phyloP scores from a whole-genome alignment of 2,113 vertebrate genomes.

The Natator depressus region DNA sequence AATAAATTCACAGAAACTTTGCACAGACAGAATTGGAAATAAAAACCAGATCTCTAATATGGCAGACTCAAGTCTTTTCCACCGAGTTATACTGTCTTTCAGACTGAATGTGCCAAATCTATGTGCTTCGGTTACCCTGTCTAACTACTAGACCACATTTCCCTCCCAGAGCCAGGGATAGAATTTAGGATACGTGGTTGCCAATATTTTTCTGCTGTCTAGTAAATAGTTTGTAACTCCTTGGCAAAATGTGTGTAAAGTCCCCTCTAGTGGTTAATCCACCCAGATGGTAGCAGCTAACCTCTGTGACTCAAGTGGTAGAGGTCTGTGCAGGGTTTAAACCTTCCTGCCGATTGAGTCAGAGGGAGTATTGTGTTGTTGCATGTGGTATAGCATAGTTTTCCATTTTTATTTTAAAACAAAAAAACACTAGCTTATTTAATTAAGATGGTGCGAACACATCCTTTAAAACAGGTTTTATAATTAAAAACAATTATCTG shows the following conservation, averaged over 20 bases:
- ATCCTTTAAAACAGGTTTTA: constrained; percentile 16
- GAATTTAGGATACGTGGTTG: not conserved
- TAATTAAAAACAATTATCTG: not conserved
- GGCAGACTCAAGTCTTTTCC: not conserved
- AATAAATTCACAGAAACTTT: constrained; percentile 22
- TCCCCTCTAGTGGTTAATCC: constrained; percentile 2
- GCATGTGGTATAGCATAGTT: not conserved
- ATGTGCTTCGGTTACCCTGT: constrained; percentile 9
- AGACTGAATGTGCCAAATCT: not conserved
- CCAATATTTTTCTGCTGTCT: not conserved
- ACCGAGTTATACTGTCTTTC: accelerated
- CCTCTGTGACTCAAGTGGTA: not conserved
- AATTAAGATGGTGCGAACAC: not conserved
- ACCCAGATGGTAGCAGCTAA: not conserved
- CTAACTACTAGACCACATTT: not conserved
- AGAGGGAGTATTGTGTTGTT: not conserved
- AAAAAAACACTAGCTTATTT: constrained; percentile 1
- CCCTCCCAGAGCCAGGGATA: not conserved
- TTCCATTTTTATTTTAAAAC: not conserved
- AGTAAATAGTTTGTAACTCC: constrained; percentile 38
- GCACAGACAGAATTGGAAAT: not conserved
- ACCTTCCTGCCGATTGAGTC: constrained; percentile 1
- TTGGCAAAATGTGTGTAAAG: constrained; percentile 28
- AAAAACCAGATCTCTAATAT: not conserved
- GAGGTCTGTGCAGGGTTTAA: not conserved